Base-by-base conservation (phyloP, 2,888 invertebrate genomes). In the Plebejus anna region DNA sequence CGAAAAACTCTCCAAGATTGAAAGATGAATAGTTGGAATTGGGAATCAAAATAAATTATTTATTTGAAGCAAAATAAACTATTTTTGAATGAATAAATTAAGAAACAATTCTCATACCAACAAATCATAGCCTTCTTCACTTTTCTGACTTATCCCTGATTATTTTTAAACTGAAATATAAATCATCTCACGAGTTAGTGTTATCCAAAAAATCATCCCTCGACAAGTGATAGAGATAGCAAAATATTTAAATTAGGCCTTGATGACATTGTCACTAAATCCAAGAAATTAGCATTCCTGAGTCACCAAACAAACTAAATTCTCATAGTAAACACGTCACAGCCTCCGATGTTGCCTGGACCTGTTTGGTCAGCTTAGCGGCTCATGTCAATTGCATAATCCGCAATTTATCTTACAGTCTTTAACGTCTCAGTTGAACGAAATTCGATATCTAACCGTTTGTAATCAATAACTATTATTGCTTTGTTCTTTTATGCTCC, bases 321-420 rank as follows among this genome's bases (percentile, higher is more conserved):
- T 61, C 22, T 28, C 28, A 9, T 47, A 11, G 47, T 11, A 11
- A 28, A 22, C 7, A 66, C 66, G 32, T 66, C 66, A 22, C 66
- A 66, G 13, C 11, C 66, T 66, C 66, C 13, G 32, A 66, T 66
- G 66, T 66, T 13, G 13, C 66, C 66, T 66, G 66, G 66, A 28
- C 32, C 32, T 32, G 66, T 28, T 32, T 32, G 32, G 66, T 32
- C 66, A 66, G 66, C 6, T 66, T 32, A 66, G 66, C 66, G 66
- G 66, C 22, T 66, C 32, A 66, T 32, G 28, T 66, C 32, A 66
- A 66, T 66, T 66, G 66, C 66, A 66, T 32, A 66, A 66, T 66
- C 66, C 32, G 66, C 66, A 66, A 32, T 66, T 3, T 32, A 66
- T 32, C 66, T 32, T 66, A 66, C 61, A 61, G 22, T 28, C 11